phyloP scores from a whole-genome alignment of 2,888 invertebrate species.

The Andrena dorsata region DNA sequence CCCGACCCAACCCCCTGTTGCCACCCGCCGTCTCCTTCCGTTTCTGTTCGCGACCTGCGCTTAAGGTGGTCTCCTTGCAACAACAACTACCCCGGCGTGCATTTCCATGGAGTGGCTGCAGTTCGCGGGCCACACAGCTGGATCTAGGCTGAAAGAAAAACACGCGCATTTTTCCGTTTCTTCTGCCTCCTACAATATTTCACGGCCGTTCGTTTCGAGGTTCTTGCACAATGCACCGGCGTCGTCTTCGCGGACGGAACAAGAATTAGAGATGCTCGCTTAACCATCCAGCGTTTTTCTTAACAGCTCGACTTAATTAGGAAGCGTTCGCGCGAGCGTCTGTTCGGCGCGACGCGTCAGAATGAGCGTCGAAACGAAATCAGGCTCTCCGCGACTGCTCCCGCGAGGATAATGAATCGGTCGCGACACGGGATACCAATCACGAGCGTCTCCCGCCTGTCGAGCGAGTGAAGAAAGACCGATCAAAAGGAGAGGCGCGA shows the following conservation, averaged over 20 bases:
- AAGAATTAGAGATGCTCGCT: constrained; percentile 53
- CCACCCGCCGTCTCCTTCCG: constrained; percentile 4
- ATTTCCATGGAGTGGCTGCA: not conserved
- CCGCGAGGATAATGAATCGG: constrained; percentile 18
- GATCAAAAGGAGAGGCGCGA: constrained; percentile 1
- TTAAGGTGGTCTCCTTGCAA: constrained; percentile 26
- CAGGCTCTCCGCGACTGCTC: not conserved
- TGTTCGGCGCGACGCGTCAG: not conserved
- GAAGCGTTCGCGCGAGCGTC: constrained; percentile 1
- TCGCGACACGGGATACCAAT: constrained; percentile 22
- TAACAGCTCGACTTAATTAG: constrained; percentile 47
- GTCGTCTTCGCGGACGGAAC: not conserved
- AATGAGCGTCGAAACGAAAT: not conserved
- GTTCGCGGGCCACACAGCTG: constrained; percentile 22
- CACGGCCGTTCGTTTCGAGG: constrained; percentile 24
- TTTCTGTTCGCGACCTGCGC: not conserved
- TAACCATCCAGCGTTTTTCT: constrained; percentile 22
- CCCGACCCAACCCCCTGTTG: not conserved
- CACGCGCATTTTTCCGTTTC: constrained; percentile 28
- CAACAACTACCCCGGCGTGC: not conserved
- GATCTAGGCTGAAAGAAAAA: constrained; percentile 35
- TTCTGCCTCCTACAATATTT: constrained; percentile 34
- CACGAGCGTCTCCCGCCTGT: not conserved
- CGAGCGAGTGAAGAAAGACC: not conserved
- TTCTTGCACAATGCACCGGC: not conserved